Percentiles rank a stretch among this genome's conserved stretches.
Conservation (phyloP, 2,797 vertebrate genomes). For the Enteromius anoplus region DNA sequence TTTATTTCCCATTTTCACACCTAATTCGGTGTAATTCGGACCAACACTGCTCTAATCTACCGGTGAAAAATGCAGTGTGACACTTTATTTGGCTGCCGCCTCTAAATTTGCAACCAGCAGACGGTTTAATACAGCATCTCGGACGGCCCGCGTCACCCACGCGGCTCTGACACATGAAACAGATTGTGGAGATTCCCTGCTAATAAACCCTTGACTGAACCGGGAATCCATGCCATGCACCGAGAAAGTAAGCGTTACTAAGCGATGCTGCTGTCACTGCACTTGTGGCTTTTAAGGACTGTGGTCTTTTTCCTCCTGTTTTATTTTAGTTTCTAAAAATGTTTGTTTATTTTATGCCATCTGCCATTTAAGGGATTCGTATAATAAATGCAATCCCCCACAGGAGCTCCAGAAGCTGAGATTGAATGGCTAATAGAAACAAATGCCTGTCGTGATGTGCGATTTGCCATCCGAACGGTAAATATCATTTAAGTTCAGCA, state of each 20-base stretch:
- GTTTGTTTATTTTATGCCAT: conserved; percentile 65
- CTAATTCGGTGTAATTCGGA: conserved; percentile 78
- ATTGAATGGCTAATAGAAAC: conserved; percentile 66
- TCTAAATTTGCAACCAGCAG: conserved; percentile 70
- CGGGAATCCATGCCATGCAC: conserved; percentile 57
- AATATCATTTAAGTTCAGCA: conserved; percentile 60
- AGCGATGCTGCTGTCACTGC: neutral
- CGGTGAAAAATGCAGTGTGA: conserved; percentile 78
- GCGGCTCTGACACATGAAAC: conserved; percentile 73
- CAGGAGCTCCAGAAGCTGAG: conserved; percentile 57
- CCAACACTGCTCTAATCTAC: conserved; percentile 75
- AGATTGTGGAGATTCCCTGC: conserved; percentile 72
- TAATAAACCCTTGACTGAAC: conserved; percentile 61
- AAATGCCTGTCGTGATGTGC: conserved; percentile 62
- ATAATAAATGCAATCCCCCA: conserved; percentile 66
- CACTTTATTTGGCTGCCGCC: conserved; percentile 77
- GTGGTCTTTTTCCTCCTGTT: neutral
- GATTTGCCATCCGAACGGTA: conserved; percentile 58
- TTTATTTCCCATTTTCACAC: conserved; percentile 77
- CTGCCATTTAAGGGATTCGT: conserved; percentile 67
- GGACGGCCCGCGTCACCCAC: conserved; percentile 63
- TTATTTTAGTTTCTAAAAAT: conserved; percentile 33
- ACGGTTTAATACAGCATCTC: conserved; percentile 77
- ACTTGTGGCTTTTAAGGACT: conserved; percentile 25
- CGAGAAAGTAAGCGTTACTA: conserved; percentile 68